Percentiles rank a stretch among this genome's conserved stretches.
Conservation (phyloP, 2,888 invertebrate genomes). For the Palloptera scutellata region DNA sequence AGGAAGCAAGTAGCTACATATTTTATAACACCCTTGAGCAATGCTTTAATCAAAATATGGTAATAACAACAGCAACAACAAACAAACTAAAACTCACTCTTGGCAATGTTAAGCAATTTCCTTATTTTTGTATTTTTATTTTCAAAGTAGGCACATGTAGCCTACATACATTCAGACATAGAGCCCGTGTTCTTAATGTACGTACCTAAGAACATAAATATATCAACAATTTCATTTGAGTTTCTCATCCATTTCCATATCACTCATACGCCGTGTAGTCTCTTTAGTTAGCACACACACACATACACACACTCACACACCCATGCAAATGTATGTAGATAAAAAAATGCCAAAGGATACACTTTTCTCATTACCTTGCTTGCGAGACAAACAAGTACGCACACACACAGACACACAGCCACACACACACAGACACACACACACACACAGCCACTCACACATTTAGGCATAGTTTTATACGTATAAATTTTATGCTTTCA, state of each 20-base stretch:
- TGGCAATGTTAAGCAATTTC: too few species aligned
- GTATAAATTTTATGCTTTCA: constrained; percentile 5
- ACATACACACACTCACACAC: background rate
- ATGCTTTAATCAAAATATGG: constrained; percentile 29
- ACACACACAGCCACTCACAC: constrained; percentile 28
- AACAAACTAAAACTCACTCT: constrained; percentile 12
- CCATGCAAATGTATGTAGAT: background rate
- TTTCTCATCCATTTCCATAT: background rate
- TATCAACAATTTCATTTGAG: background rate
- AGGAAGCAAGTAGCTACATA: constrained; percentile 12
- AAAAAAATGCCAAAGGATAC: constrained; percentile 21
- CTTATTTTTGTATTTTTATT: too few species aligned
- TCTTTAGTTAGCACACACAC: background rate
- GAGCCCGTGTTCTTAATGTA: too few species aligned
- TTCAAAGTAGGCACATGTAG: too few species aligned
- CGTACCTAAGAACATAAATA: background rate
- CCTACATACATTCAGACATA: too few species aligned
- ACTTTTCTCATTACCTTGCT: constrained; percentile 30
- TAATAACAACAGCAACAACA: constrained; percentile 16
- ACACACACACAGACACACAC: too few species aligned
- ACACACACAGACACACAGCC: constrained; percentile 29
- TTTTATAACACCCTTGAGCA: constrained; percentile 25
- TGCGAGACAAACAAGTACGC: constrained; percentile 3
- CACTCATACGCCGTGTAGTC: constrained; percentile 4
- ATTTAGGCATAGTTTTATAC: background rate